These are phyloP conservation scores for Cyphomyrus discorhynchus DNA, from an alignment of 2,113 vertebrate species.

Conservation along the genomic window DNA sequence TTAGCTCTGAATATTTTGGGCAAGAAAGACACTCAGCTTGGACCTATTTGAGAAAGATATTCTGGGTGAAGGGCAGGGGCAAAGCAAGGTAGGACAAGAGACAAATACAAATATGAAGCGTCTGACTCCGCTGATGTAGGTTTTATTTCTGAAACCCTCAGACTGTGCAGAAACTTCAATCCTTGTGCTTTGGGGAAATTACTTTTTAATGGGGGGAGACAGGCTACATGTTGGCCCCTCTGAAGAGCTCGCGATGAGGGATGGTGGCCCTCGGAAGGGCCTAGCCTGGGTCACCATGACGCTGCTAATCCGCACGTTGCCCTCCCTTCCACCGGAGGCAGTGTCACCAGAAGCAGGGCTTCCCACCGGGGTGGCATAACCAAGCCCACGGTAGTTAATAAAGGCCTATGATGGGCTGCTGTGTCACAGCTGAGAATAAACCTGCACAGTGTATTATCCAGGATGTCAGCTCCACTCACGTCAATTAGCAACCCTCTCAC, in stretches of 20 bases:
- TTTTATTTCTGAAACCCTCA: constrained; percentile 16
- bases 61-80: not conserved
- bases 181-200: constrained; percentile 17
- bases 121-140: constrained; percentile 3
- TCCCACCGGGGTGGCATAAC: constrained; percentile 31
- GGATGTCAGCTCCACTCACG: constrained; percentile 59
- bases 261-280: not conserved
- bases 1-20: not conserved
- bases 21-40: not conserved
- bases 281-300: not conserved
- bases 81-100: not conserved
- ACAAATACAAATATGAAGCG: constrained; percentile 14
- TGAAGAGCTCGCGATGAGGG: not conserved
- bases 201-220: constrained; percentile 25
- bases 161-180: constrained; percentile 6
- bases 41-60: not conserved
- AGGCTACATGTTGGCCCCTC: constrained; percentile 6
- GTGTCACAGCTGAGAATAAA: constrained; percentile 58
- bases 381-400: constrained; percentile 59
- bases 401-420: constrained; percentile 63
- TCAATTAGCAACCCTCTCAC: constrained; percentile 57
- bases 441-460: constrained; percentile 55
- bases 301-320: not conserved
- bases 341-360: not conserved
- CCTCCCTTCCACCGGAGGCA: constrained; percentile 7